These are phyloP conservation scores for Guaruba guarouba DNA, from an alignment of 2,113 vertebrate species.

Conservation along the genomic window DNA sequence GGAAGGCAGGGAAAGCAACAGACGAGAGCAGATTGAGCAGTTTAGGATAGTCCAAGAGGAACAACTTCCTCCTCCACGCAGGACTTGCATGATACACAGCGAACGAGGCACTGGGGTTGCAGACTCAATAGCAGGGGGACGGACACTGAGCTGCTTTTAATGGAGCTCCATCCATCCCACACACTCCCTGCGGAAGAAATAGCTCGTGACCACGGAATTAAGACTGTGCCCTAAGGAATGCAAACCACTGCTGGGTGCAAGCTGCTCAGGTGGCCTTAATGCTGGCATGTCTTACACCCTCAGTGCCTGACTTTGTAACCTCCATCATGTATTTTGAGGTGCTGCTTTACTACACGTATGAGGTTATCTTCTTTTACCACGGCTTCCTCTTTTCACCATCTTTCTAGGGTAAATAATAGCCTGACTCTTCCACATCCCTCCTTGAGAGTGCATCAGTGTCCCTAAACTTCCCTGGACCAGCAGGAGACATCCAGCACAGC, in stretches of 20 bases:
- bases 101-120: rapidly evolving
- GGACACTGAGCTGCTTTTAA: background rate
- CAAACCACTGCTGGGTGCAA: rapidly evolving
- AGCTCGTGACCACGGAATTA: background rate
- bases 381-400: background rate
- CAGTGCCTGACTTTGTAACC: constrained; percentile 11
- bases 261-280: constrained; percentile 18
- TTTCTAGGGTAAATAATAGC: background rate
- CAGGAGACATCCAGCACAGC: rapidly evolving
- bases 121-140: background rate
- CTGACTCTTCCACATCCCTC: background rate
- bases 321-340: background rate
- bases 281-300: background rate
- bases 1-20: background rate
- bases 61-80: background rate
- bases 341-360: rapidly evolving
- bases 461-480: background rate
- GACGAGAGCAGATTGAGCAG: background rate
- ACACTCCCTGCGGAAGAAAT: background rate
- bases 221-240: background rate
- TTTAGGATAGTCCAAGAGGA: background rate
- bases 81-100: rapidly evolving
- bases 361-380: background rate
- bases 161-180: background rate
- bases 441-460: background rate